Evolutionary conservation across 2,113 vertebrate genomes (phyloP), one percentile per base, ranked within the genome.

Genomic region (Chiloscyllium plagiosum): DNA sequence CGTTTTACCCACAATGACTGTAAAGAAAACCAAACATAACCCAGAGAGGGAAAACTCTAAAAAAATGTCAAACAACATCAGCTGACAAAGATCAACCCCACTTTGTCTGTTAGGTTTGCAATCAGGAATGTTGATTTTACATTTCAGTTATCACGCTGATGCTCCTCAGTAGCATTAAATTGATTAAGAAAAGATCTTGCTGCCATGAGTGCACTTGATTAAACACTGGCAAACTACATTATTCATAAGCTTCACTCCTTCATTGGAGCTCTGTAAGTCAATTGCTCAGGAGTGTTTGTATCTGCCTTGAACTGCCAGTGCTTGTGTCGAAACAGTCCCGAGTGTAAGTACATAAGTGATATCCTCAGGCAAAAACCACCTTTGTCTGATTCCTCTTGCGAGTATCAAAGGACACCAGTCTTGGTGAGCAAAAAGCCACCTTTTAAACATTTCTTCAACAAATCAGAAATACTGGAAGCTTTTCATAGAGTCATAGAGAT

Each of bases 311-410:
- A 70, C 93, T 50, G 26, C 26, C 78, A 76, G 33, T 50, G 96
- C 96, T 97, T 96, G 96, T 96, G 96, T 96, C 96, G 96, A 83
- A 69, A 96, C 96, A 96, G 17, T 70, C 96, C 96, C 96, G 94
- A 0, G 56, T 96, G 96, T 96, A 86, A 96, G 96, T 96, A 80
- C 2, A 0, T 33, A 76, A 69, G 66, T 87, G 96, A 96, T 87
- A 89, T 97, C 96, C 96, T 96, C 95, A 96, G 3, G 96, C 85
- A 96, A 42, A 96, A 96, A 95, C 94, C 96, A 96, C 94, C 96
- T 96, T 96, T 70, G 94, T 96, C 96, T 92, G 96, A 96, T 95
- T 96, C 96, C 95, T 20, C 37, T 96, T 96, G 96, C 22, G 68
- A 29, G 93, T 96, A 96, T 96, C 96, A 96, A 97, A 96, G 87